Evolutionary conservation across 2,888 invertebrate species (phyloP), one percentile per base, ranked within the genome.

Genomic region (Galerucella calmariensis): DNA sequence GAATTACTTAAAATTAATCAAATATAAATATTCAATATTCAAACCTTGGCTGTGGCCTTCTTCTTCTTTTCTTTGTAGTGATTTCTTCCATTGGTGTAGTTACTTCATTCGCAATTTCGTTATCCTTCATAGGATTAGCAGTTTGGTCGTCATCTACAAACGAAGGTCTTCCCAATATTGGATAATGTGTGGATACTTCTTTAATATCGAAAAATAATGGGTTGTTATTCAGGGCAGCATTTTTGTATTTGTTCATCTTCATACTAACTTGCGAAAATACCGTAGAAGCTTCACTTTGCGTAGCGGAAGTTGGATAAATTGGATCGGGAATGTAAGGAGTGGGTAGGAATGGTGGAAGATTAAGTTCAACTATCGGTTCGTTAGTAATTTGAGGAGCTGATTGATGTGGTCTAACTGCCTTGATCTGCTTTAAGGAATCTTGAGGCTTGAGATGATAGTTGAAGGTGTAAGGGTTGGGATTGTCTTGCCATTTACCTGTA

Each of bases 141-240:
- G 79, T 78, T 48, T 61, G 67, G 2, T 72, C 46, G 46, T 77
- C 72, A 9, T 72, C 67, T 27, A 51, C 59, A 56, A 79, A 80
- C 27, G 78, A 78, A 0, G 84, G 85, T 72, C 77, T 81, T 59
- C 74, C 74, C 16, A 87, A 76, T 71, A 88, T 85, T 8, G 88
- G 88, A 77, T 85, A 88, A 82, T 88, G 88, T 0, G 88, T 88
- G 1, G 88, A 88, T 16, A 88, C 87, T 76, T 88, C 88, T 77
- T 87, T 87, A 35, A 87, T 82, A 76, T 84, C 85, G 75, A 85
- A 88, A 73, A 81, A 84, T 27, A 79, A 63, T 14, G 84, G 84
- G 74, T 81, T 80, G 48, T 72, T 82, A 51, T 75, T 81, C 67
- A 81, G 53, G 11, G 69, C 77, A 9, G 80, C 75, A 65, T 80